phyloP scores from a whole-genome alignment of 2,113 vertebrate species.

The Phocoena sinus region DNA sequence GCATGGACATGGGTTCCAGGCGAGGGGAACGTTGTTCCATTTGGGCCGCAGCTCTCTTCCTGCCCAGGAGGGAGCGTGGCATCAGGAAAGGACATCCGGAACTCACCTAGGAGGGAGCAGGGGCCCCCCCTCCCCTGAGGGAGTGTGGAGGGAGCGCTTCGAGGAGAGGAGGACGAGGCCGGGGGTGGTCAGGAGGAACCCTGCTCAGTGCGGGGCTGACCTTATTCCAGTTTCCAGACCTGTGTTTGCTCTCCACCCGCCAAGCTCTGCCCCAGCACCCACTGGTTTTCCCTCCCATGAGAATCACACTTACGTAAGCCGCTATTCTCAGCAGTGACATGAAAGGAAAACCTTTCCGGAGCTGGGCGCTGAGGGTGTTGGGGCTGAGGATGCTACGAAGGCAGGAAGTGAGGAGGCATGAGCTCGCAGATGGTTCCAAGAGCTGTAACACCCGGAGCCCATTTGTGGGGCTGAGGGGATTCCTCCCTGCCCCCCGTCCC shows the following conservation, averaged over 20 bases:
- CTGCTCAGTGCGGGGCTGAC: not conserved
- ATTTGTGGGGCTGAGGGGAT: conserved; percentile 77
- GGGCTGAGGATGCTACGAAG: conserved; percentile 50
- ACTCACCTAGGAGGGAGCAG: not conserved
- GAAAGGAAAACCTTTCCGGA: conserved; percentile 56
- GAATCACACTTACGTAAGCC: conserved; percentile 51
- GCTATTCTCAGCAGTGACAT: conserved; percentile 65
- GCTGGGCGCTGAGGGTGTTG: conserved; percentile 27
- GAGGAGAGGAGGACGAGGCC: accelerated
- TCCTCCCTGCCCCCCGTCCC: conserved; percentile 61
- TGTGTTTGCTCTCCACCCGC: not conserved
- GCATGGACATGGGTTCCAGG: not conserved
- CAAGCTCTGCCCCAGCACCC: not conserved
- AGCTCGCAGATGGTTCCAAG: conserved; percentile 64
- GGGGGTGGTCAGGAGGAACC: not conserved
- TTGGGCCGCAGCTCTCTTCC: not conserved
- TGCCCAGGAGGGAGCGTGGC: accelerated
- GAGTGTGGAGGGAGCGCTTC: not conserved
- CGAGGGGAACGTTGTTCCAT: accelerated
- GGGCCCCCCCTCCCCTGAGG: not conserved
- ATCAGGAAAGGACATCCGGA: not conserved
- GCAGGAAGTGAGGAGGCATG: conserved; percentile 65
- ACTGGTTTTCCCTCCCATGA: not conserved
- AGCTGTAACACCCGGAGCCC: conserved; percentile 72
- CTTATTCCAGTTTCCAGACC: accelerated